Conservation (phyloP, 2,888 invertebrate species). For the Eutolmus rufibarbis region DNA sequence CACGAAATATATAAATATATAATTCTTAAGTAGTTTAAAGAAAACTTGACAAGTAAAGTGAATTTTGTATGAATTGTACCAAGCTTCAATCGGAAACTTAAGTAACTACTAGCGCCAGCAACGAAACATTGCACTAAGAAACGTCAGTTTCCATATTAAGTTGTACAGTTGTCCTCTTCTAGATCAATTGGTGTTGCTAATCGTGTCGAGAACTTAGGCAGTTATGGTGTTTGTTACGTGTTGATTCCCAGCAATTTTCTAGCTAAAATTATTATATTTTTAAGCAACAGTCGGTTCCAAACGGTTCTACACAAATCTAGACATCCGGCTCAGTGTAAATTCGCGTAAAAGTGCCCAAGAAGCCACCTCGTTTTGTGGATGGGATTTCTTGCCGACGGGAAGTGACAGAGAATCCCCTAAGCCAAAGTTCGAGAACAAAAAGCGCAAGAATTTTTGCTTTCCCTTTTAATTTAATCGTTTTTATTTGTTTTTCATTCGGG, state of each 20-base stretch:
- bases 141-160: not conserved
- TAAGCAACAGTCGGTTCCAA: not conserved
- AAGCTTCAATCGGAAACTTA: not conserved
- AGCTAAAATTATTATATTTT: not conserved
- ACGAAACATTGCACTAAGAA: not conserved
- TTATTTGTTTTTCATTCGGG: not conserved
- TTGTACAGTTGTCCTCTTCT: constrained; percentile 21
- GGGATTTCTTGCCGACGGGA: not conserved
- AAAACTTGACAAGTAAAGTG: not conserved
- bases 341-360: not conserved
- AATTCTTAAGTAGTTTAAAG: not conserved
- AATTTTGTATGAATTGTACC: not conserved
- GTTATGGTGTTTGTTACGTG: constrained; percentile 21
- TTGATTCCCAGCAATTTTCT: not conserved
- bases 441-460: constrained; percentile 2
- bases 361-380: not conserved
- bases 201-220: not conserved
- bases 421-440: constrained; percentile 33
- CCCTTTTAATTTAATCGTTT: constrained; percentile 1
- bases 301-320: not conserved
- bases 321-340: not conserved
- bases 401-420: constrained; percentile 1
- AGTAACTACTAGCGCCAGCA: not conserved
- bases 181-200: constrained; percentile 14
- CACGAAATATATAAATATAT: not conserved